Evolutionary conservation across 2,113 vertebrate genomes (phyloP).

Genomic region (Ia io): DNA sequence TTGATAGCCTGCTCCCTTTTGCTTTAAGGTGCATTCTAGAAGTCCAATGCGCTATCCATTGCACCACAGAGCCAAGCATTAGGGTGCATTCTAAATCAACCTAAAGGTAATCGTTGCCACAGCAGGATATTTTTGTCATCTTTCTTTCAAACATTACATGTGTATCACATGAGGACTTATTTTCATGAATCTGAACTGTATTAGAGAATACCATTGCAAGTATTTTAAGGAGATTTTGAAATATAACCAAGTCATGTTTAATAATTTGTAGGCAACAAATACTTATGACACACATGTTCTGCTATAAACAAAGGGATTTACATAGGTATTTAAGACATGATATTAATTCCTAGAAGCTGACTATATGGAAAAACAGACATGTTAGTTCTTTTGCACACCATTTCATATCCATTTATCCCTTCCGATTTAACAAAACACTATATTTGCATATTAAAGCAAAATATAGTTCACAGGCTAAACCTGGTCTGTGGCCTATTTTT

Average conservation of each 20-base stretch:
- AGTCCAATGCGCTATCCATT: too few relatives aligned
- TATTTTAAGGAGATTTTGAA: slow-evolving; percentile 10
- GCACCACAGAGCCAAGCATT: too few relatives aligned
- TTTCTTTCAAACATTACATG: not conserved
- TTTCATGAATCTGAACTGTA: not conserved
- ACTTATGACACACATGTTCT: not conserved
- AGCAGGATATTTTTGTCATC: not conserved
- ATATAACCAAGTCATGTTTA: not conserved
- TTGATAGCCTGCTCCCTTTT: not conserved
- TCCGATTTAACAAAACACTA: not conserved
- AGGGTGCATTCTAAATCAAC: not conserved
- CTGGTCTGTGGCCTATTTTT: not conserved
- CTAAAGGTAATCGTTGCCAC: not conserved
- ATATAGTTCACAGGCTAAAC: not conserved
- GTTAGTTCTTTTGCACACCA: not conserved
- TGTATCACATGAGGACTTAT: not conserved
- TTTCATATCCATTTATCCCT: not conserved
- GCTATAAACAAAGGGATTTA: not conserved
- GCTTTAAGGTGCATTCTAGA: not conserved
- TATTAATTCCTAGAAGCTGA: not conserved
- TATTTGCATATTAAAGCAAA: not conserved
- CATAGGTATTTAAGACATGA: not conserved
- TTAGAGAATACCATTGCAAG: not conserved
- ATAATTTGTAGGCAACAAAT: not conserved
- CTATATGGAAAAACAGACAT: not conserved